Percentiles rank a stretch among this genome's conserved stretches.
Evolutionary conservation across 2,113 vertebrate species (phyloP).

Genomic region (Lampris megalopsis): DNA sequence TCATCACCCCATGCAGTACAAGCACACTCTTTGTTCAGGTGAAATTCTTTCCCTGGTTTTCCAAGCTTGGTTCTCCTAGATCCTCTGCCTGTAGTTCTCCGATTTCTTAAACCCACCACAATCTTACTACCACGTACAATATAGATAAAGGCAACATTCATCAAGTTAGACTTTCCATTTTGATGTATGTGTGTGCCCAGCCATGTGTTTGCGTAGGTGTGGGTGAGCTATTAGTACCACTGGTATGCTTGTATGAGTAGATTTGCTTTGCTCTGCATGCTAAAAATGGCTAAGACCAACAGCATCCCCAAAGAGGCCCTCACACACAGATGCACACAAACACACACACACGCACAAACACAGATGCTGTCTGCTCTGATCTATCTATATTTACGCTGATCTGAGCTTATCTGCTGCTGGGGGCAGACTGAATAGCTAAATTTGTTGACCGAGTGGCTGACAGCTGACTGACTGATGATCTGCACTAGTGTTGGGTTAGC

Average conservation of each 20-base stretch:
- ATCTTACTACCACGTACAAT: too few species aligned
- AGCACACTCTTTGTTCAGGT: constrained; percentile 60
- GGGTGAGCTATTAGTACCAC: not conserved
- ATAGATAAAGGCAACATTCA: not conserved
- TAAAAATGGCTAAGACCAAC: constrained; percentile 48
- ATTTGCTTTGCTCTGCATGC: constrained; percentile 23
- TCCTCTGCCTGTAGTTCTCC: not conserved
- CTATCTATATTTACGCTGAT: constrained; percentile 37
- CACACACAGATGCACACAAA: not conserved
- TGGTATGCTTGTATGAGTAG: not conserved
- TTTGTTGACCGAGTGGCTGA: not conserved
- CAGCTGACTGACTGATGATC: constrained; percentile 18
- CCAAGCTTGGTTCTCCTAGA: constrained; percentile 4
- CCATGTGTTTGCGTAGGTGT: too few species aligned
- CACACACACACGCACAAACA: not conserved
- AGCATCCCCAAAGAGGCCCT: constrained; percentile 14
- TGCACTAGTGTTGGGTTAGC: constrained; percentile 41
- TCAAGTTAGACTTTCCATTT: not conserved
- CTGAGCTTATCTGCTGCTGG: constrained; percentile 20
- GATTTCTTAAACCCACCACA: too few species aligned
- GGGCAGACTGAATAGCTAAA: not conserved
- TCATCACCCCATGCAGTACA: constrained; percentile 21
- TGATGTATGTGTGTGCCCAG: constrained; percentile 19
- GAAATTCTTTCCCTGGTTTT: constrained; percentile 45
- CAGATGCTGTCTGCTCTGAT: constrained; percentile 10